Conservation (phyloP, 2,797 vertebrate species). For the Lateolabrax maculatus region DNA sequence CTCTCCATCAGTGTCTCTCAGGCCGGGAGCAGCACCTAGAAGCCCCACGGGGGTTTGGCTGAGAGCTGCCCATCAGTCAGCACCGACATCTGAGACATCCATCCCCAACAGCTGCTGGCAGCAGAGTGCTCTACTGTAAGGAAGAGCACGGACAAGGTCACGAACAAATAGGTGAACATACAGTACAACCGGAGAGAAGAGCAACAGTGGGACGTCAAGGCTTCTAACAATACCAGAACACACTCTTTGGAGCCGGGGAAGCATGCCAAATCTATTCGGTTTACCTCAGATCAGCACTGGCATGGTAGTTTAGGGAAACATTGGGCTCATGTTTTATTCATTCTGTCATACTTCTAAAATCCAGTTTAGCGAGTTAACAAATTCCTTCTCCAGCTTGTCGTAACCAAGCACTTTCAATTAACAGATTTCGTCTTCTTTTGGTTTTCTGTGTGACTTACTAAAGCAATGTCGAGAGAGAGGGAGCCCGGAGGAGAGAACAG, state of each 20-base stretch:
- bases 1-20: constrained; percentile 59
- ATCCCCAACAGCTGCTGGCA: constrained; percentile 45
- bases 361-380: constrained; percentile 4
- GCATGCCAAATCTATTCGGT: not conserved
- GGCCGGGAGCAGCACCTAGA: constrained; percentile 45
- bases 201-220: not conserved
- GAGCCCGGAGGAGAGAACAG: not conserved
- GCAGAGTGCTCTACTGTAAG: constrained; percentile 44
- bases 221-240: not conserved
- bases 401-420: constrained; percentile 33
- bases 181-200: not conserved
- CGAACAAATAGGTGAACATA: not conserved
- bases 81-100: constrained; percentile 70
- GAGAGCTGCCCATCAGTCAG: constrained; percentile 78
- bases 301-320: not conserved
- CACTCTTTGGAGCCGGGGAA: not conserved
- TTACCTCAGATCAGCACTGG: not conserved
- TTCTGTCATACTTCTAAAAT: constrained; percentile 10
- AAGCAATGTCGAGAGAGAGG: not conserved
- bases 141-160: constrained; percentile 23
- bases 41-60: constrained; percentile 54
- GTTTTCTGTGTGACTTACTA: not conserved
- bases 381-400: constrained; percentile 2
- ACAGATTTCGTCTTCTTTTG: not conserved
- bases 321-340: constrained; percentile 27